Base-by-base conservation (phyloP, 2,888 invertebrate species). In the Exephanes ischioxanthus region DNA sequence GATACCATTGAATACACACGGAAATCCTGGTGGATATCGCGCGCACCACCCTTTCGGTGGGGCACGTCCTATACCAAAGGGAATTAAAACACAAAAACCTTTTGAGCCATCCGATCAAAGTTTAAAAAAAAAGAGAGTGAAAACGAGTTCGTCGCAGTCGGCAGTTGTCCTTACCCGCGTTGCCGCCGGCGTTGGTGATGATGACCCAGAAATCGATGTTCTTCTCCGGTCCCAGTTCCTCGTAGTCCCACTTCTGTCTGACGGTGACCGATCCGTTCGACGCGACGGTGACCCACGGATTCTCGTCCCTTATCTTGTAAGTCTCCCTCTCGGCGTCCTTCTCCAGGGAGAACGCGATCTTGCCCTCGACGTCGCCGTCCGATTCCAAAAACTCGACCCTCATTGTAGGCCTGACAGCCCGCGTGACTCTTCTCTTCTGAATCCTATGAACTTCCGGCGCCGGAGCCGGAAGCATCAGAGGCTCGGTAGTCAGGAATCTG, bases 231-330 rank as follows among this genome's bases (percentile, higher is more conserved):
- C 98, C 98, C 70, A 98, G 94, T 93, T 98, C 98, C 93, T 98
- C 98, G 94, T 98, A 98, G 95, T 98, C 98, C 98, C 98, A 98
- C 96, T 98, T 98, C 96, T 98, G 98, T 95, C 98, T 98, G 88
- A 98, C 98, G 92, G 97, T 96, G 91, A 98, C 98, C 80, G 98
- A 97, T 90, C 98, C 98, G 94, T 97, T 98, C 67, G 97, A 96
- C 94, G 98, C 98, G 77, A 98, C 98, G 67, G 97, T 97, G 80
- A 98, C 98, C 98, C 98, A 98, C 88, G 97, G 97, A 95, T 98
- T 98, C 93, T 98, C 98, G 92, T 98, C 98, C 90, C 98, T 95
- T 92, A 98, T 98, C 94, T 98, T 98, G 94, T 98, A 98, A 11
- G 97, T 98, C 94, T 98, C 98, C 91, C 97, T 96, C 89, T 98